These are phyloP conservation scores for Sminthopsis crassicaudata DNA, from an alignment of 2,113 vertebrate species.

Conservation along the genomic window DNA sequence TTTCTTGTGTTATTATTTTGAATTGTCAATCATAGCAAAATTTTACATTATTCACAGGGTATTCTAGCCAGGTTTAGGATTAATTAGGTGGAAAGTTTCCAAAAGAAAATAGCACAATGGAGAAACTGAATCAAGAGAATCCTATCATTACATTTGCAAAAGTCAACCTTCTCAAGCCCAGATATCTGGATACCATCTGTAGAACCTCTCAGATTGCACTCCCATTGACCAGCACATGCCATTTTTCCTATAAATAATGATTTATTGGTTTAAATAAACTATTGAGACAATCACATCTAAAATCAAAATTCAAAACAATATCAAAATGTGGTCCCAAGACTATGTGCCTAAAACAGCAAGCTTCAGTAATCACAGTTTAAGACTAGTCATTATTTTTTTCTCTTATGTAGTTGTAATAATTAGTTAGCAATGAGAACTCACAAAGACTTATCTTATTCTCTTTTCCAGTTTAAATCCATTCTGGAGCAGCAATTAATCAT, in stretches of 20 bases:
- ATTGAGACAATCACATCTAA: neutral
- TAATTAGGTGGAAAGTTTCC: too few relatives aligned
- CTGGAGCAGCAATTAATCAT: neutral
- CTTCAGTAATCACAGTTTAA: neutral
- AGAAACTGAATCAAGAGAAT: too few relatives aligned
- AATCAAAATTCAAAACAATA: neutral
- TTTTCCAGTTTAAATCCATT: neutral
- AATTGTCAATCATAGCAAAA: too few relatives aligned
- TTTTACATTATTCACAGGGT: too few relatives aligned
- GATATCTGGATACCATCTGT: neutral
- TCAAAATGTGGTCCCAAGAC: neutral
- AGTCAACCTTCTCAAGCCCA: too few relatives aligned
- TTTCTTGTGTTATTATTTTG: too few relatives aligned
- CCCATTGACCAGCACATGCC: neutral
- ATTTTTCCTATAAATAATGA: neutral
- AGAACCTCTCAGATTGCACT: neutral
- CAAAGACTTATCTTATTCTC: neutral
- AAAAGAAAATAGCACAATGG: too few relatives aligned
- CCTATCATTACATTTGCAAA: too few relatives aligned
- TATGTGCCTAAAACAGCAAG: neutral
- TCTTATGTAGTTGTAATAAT: neutral
- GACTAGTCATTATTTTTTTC: neutral
- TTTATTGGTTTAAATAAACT: neutral
- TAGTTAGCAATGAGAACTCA: neutral
- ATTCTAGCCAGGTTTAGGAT: too few relatives aligned